Percentiles rank a stretch among this genome's conserved stretches.
These are phyloP conservation scores for Ochropleura leucogaster DNA, from an alignment of 2,888 invertebrate genomes.

Conservation along the genomic window DNA sequence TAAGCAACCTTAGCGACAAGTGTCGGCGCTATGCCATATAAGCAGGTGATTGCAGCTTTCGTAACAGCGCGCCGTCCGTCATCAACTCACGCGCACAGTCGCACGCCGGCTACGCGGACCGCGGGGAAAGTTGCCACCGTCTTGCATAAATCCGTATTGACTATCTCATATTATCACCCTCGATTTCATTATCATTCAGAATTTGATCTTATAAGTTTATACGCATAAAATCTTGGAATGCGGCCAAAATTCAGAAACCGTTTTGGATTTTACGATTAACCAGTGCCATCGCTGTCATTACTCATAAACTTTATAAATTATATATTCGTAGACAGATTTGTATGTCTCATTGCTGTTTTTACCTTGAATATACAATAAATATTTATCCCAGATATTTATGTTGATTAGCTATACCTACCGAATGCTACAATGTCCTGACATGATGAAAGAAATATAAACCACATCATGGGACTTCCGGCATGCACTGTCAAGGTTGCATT, in stretches of 20 bases:
- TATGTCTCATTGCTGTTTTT: constrained; percentile 25
- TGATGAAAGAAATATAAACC: constrained; percentile 27
- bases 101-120: constrained; percentile 53
- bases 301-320: constrained; percentile 66
- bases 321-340: constrained; percentile 63
- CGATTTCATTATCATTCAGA: constrained; percentile 59
- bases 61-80: constrained; percentile 84
- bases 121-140: constrained; percentile 86
- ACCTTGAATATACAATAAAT: constrained; percentile 27
- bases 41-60: constrained; percentile 85
- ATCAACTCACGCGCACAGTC: constrained; percentile 75
- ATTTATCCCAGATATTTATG: constrained; percentile 14
- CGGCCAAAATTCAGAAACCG: constrained; percentile 66
- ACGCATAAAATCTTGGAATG: constrained; percentile 69
- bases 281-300: constrained; percentile 63
- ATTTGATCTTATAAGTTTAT: constrained; percentile 57
- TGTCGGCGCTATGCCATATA: constrained; percentile 79
- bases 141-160: constrained; percentile 79
- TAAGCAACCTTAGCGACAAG: constrained; percentile 73
- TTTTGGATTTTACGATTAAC: constrained; percentile 68
- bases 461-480: constrained; percentile 16
- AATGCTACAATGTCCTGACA: constrained; percentile 13
- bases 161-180: constrained; percentile 64
- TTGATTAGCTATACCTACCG: constrained; percentile 7
- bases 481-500: constrained; percentile 32